Evolutionary conservation across 2,113 vertebrate species (phyloP).

Genomic region (Tilapia sparmanii): DNA sequence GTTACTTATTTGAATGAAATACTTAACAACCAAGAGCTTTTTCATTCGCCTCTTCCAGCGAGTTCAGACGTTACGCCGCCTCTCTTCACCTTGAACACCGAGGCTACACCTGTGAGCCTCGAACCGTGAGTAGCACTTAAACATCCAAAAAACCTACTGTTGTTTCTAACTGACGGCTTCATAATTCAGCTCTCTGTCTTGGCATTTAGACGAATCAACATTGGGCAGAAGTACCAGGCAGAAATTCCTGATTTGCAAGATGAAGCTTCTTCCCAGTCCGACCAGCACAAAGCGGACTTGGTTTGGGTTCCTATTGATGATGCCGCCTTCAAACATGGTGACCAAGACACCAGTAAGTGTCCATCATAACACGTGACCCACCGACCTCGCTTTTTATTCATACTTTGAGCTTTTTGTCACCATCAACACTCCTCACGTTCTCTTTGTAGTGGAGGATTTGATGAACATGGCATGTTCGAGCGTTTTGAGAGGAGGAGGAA

Average conservation of each 20-base stretch:
- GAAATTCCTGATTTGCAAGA: conserved; percentile 85
- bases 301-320: conserved; percentile 82
- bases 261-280: conserved; percentile 67
- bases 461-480: conserved; percentile 90
- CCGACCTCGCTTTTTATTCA: not conserved
- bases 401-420: not conserved
- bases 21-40: not conserved
- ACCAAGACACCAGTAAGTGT: conserved; percentile 75
- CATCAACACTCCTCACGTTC: not conserved
- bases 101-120: conserved; percentile 90
- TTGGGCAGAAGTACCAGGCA: conserved; percentile 87
- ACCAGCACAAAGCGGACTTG: conserved; percentile 85
- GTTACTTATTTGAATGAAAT: not conserved
- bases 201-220: conserved; percentile 87
- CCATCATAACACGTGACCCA: not conserved
- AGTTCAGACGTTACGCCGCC: conserved; percentile 91
- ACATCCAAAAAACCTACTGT: not conserved
- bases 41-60: conserved; percentile 67
- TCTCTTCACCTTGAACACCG: conserved; percentile 80
- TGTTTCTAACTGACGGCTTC: not conserved
- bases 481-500: conserved; percentile 88
- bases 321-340: conserved; percentile 61
- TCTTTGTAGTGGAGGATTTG: conserved; percentile 78
- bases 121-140: conserved; percentile 87
- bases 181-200: not conserved